Evolutionary conservation across 2,888 invertebrate species (phyloP).

Genomic region (Drosophila multiciliata): DNA sequence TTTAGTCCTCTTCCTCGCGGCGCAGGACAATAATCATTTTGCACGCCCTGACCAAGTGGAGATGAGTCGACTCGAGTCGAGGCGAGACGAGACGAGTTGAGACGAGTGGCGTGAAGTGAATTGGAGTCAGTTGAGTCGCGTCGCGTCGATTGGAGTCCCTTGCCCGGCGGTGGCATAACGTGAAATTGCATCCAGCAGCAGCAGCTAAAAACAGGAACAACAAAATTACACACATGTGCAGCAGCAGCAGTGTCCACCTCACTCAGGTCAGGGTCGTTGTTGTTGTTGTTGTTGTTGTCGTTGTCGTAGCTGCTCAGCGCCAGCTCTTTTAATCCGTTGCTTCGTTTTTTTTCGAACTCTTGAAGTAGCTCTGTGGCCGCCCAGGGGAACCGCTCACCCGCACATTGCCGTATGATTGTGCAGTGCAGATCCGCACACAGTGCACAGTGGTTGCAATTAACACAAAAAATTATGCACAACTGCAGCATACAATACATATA

Average conservation of each 20-base stretch:
- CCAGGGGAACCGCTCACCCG: constrained; percentile 45
- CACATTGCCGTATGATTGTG: constrained; percentile 66
- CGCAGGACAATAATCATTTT: constrained; percentile 71
- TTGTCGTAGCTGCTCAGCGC: constrained; percentile 59
- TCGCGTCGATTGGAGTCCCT: constrained; percentile 10
- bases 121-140: background rate
- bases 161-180: constrained; percentile 65
- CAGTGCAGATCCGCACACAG: constrained; percentile 50
- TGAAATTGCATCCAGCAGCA: constrained; percentile 61
- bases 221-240: constrained; percentile 42
- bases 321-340: constrained; percentile 70
- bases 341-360: constrained; percentile 14
- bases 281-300: constrained; percentile 17
- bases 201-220: constrained; percentile 30
- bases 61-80: background rate
- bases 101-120: constrained; percentile 6
- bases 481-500: background rate
- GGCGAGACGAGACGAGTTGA: background rate
- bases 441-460: constrained; percentile 50
- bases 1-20: constrained; percentile 19
- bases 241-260: constrained; percentile 4
- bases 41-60: constrained; percentile 50
- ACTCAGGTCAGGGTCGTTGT: background rate
- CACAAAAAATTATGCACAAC: background rate
- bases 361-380: constrained; percentile 18